phyloP scores from a whole-genome alignment of 2,888 invertebrate species.

The Dione juno region DNA sequence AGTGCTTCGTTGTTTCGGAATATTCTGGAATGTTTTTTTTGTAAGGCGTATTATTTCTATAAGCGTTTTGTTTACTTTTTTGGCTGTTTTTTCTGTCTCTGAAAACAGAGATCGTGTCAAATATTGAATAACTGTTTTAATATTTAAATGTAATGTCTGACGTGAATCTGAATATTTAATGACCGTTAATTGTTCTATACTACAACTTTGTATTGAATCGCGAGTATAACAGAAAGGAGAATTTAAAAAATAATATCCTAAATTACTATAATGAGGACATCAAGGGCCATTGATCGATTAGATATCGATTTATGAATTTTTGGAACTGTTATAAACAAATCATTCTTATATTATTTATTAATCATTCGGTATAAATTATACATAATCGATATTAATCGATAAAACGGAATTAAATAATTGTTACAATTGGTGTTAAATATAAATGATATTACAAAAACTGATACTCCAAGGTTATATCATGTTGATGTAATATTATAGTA shows the following conservation, averaged over 20 bases:
- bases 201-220: background rate
- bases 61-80: background rate
- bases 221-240: background rate
- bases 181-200: background rate
- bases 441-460: background rate
- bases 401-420: background rate
- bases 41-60: conserved; percentile 2
- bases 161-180: background rate
- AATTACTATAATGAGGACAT: background rate
- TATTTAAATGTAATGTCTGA: background rate
- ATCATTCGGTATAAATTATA: background rate
- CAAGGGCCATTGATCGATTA: background rate
- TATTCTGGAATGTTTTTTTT: conserved; percentile 11
- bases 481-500: conserved; percentile 3
- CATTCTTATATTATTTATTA: too few relatives aligned
- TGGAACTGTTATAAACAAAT: background rate
- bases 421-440: conserved; percentile 16
- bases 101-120: background rate
- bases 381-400: conserved; percentile 6
- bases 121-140: conserved; percentile 11
- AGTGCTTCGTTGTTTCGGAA: conserved; percentile 25
- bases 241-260: background rate
- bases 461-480: background rate
- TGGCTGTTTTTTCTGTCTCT: conserved; percentile 1
- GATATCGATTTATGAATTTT: conserved; percentile 8